Percentiles rank a stretch among this genome's conserved stretches.
Evolutionary conservation across 35 echinoderm and acorn worm species (phyloP).

Genomic region (Diadema setosum): DNA sequence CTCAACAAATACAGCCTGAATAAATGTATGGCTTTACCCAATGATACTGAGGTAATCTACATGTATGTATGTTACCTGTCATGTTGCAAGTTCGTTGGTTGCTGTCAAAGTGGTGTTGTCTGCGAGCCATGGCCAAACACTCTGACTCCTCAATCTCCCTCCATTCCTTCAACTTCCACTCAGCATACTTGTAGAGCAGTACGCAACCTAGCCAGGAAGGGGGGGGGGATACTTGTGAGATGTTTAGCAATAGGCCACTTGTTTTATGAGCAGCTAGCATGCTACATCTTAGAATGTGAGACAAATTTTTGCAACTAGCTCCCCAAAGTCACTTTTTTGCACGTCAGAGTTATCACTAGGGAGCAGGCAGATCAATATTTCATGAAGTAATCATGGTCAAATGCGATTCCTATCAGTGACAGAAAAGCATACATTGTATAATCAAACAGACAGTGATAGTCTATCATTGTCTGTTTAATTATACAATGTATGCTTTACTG

Average conservation of each 20-base stretch:
- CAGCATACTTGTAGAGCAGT: conserved; percentile 81
- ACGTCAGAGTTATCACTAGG: neutral
- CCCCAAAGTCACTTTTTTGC: neutral
- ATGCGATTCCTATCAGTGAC: too few species aligned
- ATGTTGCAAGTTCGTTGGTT: conserved; percentile 96
- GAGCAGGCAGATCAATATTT: neutral
- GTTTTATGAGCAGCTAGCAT: neutral
- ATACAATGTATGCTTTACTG: too few species aligned
- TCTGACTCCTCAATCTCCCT: conserved; percentile 70
- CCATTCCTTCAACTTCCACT: conserved; percentile 80
- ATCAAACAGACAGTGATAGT: too few species aligned
- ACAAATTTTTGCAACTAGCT: neutral
- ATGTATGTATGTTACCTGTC: conserved; percentile 56
- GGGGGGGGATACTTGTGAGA: neutral
- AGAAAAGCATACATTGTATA: too few species aligned
- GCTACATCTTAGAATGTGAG: neutral
- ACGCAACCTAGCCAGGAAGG: conserved; percentile 39
- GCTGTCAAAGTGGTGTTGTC: conserved; percentile 97
- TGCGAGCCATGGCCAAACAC: conserved; percentile 77
- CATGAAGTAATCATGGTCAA: too few species aligned
- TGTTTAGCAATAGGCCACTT: neutral
- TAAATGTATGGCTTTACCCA: too few species aligned
- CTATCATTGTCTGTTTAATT: too few species aligned
- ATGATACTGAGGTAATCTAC: too few species aligned
- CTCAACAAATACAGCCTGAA: too few species aligned